Conservation (phyloP, 2,113 vertebrate genomes). For the Nesogale talazaci region DNA sequence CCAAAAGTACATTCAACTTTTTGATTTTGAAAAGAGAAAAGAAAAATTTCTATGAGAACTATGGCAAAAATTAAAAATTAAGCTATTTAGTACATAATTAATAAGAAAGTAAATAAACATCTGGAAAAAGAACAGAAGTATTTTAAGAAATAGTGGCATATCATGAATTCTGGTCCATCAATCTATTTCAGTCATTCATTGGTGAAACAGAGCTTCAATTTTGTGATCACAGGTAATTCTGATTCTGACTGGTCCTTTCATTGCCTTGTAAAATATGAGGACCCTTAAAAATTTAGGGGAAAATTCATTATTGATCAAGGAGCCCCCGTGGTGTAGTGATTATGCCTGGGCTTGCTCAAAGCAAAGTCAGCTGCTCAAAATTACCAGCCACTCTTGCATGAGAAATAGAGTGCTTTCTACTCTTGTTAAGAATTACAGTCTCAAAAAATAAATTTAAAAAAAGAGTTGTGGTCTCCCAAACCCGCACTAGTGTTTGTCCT, state of each 20-base stretch:
- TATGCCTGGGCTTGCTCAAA: too few species aligned
- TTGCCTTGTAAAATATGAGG: not conserved
- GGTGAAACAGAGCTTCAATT: constrained; percentile 38
- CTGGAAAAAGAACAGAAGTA: not conserved
- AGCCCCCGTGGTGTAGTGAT: too few species aligned
- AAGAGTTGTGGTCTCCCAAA: too few species aligned
- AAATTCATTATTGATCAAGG: too few species aligned
- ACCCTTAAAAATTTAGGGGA: too few species aligned
- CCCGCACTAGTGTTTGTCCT: too few species aligned
- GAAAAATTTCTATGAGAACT: not conserved
- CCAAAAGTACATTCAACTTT: not conserved
- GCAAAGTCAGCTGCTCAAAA: too few species aligned
- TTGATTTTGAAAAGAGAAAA: constrained; percentile 11
- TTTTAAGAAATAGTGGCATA: not conserved
- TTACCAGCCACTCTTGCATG: too few species aligned
- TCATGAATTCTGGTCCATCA: not conserved
- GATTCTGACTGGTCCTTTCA: not conserved
- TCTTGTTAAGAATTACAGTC: too few species aligned
- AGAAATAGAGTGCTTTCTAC: too few species aligned
- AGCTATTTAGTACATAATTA: constrained; percentile 35
- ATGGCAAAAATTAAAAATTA: constrained; percentile 14
- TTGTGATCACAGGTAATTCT: not conserved
- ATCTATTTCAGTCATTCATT: not conserved
- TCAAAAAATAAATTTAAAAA: too few species aligned
- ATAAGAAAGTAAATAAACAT: constrained; percentile 40